Conservation (phyloP, 2,113 vertebrate species). For the Rana temporaria region DNA sequence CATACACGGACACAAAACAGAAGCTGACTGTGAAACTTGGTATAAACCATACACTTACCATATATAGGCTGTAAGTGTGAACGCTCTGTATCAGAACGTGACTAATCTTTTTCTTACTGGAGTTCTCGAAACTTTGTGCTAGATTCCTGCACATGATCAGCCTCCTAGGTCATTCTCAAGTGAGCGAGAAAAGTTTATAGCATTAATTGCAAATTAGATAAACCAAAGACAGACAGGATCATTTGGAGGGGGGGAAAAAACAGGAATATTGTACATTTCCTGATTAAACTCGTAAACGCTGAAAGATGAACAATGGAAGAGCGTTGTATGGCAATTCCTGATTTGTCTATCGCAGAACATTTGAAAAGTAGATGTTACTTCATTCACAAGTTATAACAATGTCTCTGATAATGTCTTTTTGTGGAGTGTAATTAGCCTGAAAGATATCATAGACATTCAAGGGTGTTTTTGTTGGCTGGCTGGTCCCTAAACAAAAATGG, state of each 20-base stretch:
- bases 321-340: not conserved
- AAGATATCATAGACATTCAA: too few relatives aligned
- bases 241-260: not conserved
- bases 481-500: too few relatives aligned
- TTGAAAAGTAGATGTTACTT: not conserved
- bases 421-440: too few relatives aligned
- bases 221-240: conserved; percentile 7
- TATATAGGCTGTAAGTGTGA: conserved; percentile 39
- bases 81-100: conserved; percentile 23
- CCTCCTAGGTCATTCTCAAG: not conserved
- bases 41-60: conserved; percentile 15
- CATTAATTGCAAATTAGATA: conserved; percentile 43
- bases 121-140: not conserved
- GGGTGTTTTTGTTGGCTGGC: too few relatives aligned
- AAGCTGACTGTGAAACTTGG: conserved; percentile 33
- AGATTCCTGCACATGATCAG: conserved; percentile 43
- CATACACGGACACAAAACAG: conserved; percentile 41
- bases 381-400: not conserved
- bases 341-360: not conserved
- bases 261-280: conserved; percentile 19
- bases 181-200: conserved; percentile 10
- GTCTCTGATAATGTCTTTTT: too few relatives aligned
- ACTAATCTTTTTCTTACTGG: conserved; percentile 31
- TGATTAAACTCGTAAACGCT: not conserved
- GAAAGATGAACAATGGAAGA: conserved; percentile 34